Evolutionary conservation across 2,113 vertebrate species (phyloP).

Genomic region (Casuarius casuarius): DNA sequence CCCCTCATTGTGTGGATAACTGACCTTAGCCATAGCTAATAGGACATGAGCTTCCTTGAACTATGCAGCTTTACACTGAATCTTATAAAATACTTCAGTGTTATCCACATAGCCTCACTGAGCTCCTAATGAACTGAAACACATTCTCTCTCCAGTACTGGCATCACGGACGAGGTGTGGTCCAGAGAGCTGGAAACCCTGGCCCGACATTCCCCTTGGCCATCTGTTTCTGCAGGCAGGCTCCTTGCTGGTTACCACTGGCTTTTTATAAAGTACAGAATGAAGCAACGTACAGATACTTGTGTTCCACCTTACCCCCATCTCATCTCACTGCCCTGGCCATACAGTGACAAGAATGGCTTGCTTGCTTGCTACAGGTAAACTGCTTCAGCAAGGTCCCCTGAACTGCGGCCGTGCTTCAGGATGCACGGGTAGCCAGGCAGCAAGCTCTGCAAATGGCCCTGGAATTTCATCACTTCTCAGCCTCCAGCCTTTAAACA

Average conservation of each 20-base stretch:
- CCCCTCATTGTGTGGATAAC: conserved; percentile 61
- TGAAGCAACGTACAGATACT: neutral
- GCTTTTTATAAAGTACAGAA: neutral
- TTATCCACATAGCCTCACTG: conserved; percentile 5
- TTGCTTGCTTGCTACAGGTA: neutral
- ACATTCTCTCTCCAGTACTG: neutral
- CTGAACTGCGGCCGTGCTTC: conserved; percentile 4
- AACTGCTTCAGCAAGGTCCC: neutral
- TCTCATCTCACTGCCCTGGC: neutral
- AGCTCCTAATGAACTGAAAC: conserved; percentile 47
- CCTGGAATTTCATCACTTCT: conserved; percentile 17
- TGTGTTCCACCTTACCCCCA: neutral
- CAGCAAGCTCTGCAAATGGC: neutral
- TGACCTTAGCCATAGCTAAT: conserved; percentile 57
- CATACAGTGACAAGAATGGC: neutral
- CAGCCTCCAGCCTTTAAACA: neutral
- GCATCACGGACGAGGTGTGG: conserved; percentile 6
- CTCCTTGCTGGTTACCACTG: neutral
- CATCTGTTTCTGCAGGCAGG: conserved; percentile 30
- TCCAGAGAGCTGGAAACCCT: conserved; percentile 23
- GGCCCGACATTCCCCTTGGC: conserved; percentile 12
- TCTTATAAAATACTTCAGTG: conserved; percentile 51
- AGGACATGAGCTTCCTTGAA: conserved; percentile 44
- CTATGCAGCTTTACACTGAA: conserved; percentile 27
- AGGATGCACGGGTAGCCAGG: neutral